Conservation (phyloP, 2,888 invertebrate genomes). For the Gastrophysa polygoni region DNA sequence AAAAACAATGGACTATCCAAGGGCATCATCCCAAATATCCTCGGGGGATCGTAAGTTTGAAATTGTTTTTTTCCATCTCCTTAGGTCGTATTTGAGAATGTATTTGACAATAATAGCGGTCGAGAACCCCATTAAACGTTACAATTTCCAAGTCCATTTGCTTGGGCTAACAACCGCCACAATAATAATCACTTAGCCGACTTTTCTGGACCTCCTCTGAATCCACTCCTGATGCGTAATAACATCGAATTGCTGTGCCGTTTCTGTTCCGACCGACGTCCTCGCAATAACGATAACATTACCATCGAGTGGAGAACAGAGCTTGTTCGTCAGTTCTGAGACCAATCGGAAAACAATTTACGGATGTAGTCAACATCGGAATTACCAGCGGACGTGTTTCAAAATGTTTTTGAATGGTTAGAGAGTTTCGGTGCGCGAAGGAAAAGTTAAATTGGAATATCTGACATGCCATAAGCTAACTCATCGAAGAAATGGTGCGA, state of each 20-base stretch:
- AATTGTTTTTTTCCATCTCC: too few relatives aligned
- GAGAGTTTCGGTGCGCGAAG: neutral
- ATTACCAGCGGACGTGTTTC: neutral
- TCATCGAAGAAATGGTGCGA: neutral
- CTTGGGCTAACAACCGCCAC: too few relatives aligned
- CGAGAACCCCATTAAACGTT: too few relatives aligned
- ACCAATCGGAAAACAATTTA: constrained; percentile 5
- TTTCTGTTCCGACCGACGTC: neutral
- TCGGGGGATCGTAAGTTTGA: too few relatives aligned
- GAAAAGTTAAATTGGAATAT: neutral
- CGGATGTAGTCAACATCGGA: neutral
- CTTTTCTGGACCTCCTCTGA: neutral
- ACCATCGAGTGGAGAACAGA: constrained; percentile 8
- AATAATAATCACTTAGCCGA: too few relatives aligned
- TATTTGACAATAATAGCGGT: too few relatives aligned
- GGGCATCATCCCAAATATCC: too few relatives aligned
- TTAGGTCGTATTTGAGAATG: too few relatives aligned
- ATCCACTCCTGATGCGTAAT: neutral
- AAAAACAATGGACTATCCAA: too few relatives aligned
- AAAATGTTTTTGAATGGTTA: neutral
- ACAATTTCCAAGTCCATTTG: too few relatives aligned
- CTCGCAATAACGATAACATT: constrained; percentile 11
- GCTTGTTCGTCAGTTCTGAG: constrained; percentile 12
- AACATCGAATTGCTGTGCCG: constrained; percentile 8
- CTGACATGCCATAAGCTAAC: neutral